Evolutionary conservation across 1,140 invertebrate species (phyloP), one percentile per base, ranked within the genome.

Genomic region (Calosoma granatense): DNA sequence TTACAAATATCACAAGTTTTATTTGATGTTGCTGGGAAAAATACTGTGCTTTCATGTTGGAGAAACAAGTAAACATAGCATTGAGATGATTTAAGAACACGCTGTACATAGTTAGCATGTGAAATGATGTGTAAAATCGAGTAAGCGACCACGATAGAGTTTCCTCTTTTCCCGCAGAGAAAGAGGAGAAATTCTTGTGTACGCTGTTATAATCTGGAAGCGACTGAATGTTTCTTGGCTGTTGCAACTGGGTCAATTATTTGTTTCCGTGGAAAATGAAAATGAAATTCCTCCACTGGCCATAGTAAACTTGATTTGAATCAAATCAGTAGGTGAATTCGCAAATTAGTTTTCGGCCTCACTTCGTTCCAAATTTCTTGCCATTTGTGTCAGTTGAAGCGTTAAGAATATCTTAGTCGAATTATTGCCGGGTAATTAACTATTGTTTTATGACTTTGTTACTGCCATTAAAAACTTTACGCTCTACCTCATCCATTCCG

Each of bases 391-490:
- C 41, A 47, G 41, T 9, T 47, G 41, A 17, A 47, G 9, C 41
- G 41, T 47, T 11, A 47, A 47, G 41, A 47, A 47, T 47, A 47
- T 47, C 41, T 47, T 47, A 47, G 9, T 47, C 41, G 41, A 4
- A 47, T 47, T 47, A 47, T 47, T 47, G 41, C 41, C 41, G 41
- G 41, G 41, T 17, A 47, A 47, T 47, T 47, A 47, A 47, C 41
- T 47, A 47, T 47, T 47, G 41, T 47, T 47, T 47, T 47, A 47
- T 47, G 41, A 47, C 41, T 47, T 47, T 17, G 41, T 47, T 47
- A 9, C 41, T 17, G 17, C 17, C 41, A 47, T 47, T 47, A 47
- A 47, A 47, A 47, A 47, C 41, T 47, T 47, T 47, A 17, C 41
- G 6, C 41, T 6, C 4, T 30, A 30, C 26, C 26, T 30, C 14